Evolutionary conservation across 92 coral and sea anemone genomes (phyloP).

Genomic region (Zoanthus gigantus): DNA sequence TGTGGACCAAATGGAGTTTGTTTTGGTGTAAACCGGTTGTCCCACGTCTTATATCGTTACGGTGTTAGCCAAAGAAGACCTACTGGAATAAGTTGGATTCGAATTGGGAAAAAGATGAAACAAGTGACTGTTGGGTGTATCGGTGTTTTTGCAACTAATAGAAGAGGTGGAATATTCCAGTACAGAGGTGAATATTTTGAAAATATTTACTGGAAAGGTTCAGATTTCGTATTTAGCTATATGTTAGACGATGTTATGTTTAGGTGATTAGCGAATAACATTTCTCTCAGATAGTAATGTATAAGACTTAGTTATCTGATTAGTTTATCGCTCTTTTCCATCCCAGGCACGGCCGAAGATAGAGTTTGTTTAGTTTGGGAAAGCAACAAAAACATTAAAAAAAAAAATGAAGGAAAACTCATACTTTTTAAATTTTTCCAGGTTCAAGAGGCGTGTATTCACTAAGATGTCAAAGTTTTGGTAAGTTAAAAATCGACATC

Average conservation of each 20-base stretch:
- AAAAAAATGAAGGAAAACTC: no score
- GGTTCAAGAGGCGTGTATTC: constrained; percentile 24
- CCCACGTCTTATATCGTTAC: constrained; percentile 27
- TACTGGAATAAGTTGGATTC: constrained; percentile 40
- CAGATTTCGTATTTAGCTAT: no score
- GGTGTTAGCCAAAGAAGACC: constrained; percentile 42
- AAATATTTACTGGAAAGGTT: no score
- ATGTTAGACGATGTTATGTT: no score
- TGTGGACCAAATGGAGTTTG: constrained; percentile 55
- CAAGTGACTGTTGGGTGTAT: constrained; percentile 47
- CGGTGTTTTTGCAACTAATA: constrained; percentile 33
- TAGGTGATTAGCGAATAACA: no score
- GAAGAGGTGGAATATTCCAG: constrained; percentile 9
- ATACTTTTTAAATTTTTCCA: not conserved
- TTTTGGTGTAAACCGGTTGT: constrained; percentile 37
- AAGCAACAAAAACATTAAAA: not conserved
- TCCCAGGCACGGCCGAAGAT: not conserved
- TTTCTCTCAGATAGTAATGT: no score
- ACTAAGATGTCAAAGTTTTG: constrained; percentile 29
- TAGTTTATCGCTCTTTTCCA: no score
- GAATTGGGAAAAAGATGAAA: constrained; percentile 31
- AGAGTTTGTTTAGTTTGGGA: not conserved
- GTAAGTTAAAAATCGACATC: not conserved
- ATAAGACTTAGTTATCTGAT: no score
- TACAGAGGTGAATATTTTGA: constrained; percentile 27